Conservation (phyloP, 2,113 vertebrate species). For the Pterophyllum scalare region DNA sequence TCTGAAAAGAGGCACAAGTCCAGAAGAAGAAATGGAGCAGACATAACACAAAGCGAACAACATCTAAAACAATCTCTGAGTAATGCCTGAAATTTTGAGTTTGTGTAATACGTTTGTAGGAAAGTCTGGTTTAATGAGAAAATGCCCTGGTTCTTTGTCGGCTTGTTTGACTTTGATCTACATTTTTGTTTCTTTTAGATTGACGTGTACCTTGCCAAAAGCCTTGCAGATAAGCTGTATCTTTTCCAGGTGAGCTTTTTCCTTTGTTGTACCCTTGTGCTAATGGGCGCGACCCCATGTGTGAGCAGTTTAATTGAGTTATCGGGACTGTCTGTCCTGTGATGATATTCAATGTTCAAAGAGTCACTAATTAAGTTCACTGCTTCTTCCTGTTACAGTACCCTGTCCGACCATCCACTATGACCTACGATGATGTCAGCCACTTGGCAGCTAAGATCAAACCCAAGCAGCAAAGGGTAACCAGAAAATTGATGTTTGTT, state of each 20-base stretch:
- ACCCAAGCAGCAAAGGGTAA: conserved; percentile 96
- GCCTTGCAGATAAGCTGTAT: conserved; percentile 95
- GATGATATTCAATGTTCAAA: neutral
- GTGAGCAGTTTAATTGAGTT: neutral
- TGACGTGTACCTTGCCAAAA: conserved; percentile 96
- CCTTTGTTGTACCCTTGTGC: neutral
- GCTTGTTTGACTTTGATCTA: neutral
- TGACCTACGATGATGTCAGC: conserved; percentile 91
- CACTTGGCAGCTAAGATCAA: conserved; percentile 95
- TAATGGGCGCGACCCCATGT: neutral
- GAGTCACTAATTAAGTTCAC: conserved; percentile 2
- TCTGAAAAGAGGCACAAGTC: neutral
- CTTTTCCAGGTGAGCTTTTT: conserved; percentile 90
- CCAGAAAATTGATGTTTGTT: neutral
- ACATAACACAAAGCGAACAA: neutral
- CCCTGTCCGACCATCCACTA: conserved; percentile 91
- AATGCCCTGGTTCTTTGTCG: neutral
- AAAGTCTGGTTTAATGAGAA: neutral
- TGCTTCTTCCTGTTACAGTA: conserved; percentile 81
- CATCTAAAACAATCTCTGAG: neutral
- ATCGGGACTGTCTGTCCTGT: neutral
- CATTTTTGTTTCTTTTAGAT: conserved; percentile 79
- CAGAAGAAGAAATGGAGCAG: neutral
- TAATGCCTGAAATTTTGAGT: neutral
- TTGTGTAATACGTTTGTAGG: neutral